Percentiles rank a stretch among this genome's conserved stretches.
phyloP scores from a whole-genome alignment of 2,888 invertebrate genomes.

The Temnothorax ravouxi region DNA sequence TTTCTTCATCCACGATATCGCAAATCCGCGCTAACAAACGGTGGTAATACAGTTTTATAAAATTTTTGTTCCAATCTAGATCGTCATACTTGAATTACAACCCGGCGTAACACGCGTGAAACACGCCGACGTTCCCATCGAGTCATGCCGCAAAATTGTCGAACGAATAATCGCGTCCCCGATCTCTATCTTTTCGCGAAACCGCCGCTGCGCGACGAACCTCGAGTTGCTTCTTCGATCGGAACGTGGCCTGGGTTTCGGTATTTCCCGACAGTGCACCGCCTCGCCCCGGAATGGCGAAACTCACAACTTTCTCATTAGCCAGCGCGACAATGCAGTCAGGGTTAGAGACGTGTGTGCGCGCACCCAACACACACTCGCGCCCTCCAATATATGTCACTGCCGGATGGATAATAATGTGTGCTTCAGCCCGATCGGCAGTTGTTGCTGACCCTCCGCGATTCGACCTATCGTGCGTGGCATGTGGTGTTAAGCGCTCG shows the following conservation, averaged over 20 bases:
- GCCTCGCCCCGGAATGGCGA: constrained; percentile 59
- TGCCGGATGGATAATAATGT: constrained; percentile 80
- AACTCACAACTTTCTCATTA: constrained; percentile 84
- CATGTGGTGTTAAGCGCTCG: constrained; percentile 62
- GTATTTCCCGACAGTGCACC: constrained; percentile 57
- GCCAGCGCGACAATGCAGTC: constrained; percentile 82
- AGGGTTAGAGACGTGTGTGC: constrained; percentile 68
- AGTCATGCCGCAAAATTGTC: constrained; percentile 30
- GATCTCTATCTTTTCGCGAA: constrained; percentile 54
- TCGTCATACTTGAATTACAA: not conserved
- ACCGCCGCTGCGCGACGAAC: constrained; percentile 37
- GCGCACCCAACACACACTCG: constrained; percentile 37
- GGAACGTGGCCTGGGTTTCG: constrained; percentile 57
- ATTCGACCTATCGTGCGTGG: constrained; percentile 51
- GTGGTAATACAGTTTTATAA: not conserved
- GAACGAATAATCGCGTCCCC: constrained; percentile 22
- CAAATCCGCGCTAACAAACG: not conserved
- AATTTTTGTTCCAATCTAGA: constrained; percentile 19
- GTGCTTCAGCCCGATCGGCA: constrained; percentile 80
- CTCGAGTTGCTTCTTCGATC: constrained; percentile 59
- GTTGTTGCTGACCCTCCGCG: constrained; percentile 74
- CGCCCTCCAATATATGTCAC: constrained; percentile 50
- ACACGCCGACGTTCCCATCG: constrained; percentile 3
- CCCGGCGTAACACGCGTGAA: not conserved
- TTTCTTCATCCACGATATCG: not conserved